Evolutionary conservation across 1,140 invertebrate genomes (phyloP), one percentile per base, ranked within the genome.

Genomic region (Drosophila rhopaloa): DNA sequence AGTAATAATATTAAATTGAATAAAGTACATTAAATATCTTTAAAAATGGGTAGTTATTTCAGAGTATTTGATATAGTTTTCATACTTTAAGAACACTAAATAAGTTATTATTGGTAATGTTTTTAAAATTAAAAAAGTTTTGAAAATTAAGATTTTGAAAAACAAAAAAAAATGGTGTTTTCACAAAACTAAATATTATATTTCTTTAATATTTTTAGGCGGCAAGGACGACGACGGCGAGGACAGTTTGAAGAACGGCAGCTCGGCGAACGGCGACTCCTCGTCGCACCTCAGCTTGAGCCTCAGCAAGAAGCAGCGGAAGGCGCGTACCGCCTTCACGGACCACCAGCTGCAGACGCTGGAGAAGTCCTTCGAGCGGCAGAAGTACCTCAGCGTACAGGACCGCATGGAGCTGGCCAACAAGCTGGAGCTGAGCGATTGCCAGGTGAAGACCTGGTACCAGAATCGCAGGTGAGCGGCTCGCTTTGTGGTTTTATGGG

Each of bases 381-480:
- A 99, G 93, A 99, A 99, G 93, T 99, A 99, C 94, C 95, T 99
- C 24, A 98, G 97, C 89, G 99, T 99, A 6, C 98, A 99, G 92
- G 99, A 99, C 92, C 94, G 99, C 68, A 99, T 99, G 97, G 98
- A 99, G 93, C 93, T 99, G 70, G 99, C 99, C 0, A 97, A 98
- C 29, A 98, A 98, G 93, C 94, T 99, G 46, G 97, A 97, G 74
- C 94, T 99, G 38, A 98, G 97, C 9, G 99, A 99, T 93, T 99
- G 98, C n/a, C 99, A 99, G 95, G 98, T 99, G 81, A 99, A 99
- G 93, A 99, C 98, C 62, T 99, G 98, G 98, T 99, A 99, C 93
- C 98, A 99, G 93, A 99, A 99, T 93, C 95, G 98, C 95, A 96
- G 82, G 83, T 86, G 76, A 88, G 82, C 75, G 63, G 10, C 38